These are phyloP conservation scores for Solen grandis DNA, from an alignment of 1,140 invertebrate genomes.

Conservation along the genomic window DNA sequence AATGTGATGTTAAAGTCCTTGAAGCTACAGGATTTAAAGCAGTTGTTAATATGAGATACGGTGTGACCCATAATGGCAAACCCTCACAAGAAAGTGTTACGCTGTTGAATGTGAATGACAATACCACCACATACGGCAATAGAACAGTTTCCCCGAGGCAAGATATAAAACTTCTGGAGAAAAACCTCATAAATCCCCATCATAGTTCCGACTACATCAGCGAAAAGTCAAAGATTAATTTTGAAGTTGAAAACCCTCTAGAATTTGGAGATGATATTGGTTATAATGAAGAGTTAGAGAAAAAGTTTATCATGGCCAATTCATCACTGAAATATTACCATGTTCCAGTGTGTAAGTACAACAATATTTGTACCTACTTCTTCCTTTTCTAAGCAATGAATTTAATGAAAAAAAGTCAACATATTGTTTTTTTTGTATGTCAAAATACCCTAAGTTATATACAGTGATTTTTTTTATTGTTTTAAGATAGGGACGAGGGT, in stretches of 20 bases:
- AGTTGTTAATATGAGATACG: slow-evolving; percentile 70
- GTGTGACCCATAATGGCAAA: slow-evolving; percentile 58
- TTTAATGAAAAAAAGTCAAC: not conserved
- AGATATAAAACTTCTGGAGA: slow-evolving; percentile 56
- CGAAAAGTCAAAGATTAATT: slow-evolving; percentile 66
- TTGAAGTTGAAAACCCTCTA: slow-evolving; percentile 66
- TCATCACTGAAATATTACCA: slow-evolving; percentile 67
- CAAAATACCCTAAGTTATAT: not conserved
- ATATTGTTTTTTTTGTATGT: not conserved
- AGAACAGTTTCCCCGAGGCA: slow-evolving; percentile 60
- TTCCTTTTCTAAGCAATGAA: not conserved
- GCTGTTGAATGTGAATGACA: slow-evolving; percentile 70
- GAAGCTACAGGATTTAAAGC: slow-evolving; percentile 65
- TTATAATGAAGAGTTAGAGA: slow-evolving; percentile 70
- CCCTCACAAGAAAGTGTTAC: slow-evolving; percentile 69
- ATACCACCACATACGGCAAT: slow-evolving; percentile 65
- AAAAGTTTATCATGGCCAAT: slow-evolving; percentile 54
- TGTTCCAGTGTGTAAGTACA: slow-evolving; percentile 68
- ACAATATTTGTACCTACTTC: not conserved
- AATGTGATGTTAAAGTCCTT: slow-evolving; percentile 61
- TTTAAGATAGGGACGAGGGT: not conserved
- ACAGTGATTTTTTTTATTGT: not conserved
- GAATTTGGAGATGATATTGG: slow-evolving; percentile 78
- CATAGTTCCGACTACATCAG: slow-evolving; percentile 65
- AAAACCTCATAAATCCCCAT: slow-evolving; percentile 61